Conservation (phyloP, 2,888 invertebrate species). For the Aspidiotus rigidus region DNA sequence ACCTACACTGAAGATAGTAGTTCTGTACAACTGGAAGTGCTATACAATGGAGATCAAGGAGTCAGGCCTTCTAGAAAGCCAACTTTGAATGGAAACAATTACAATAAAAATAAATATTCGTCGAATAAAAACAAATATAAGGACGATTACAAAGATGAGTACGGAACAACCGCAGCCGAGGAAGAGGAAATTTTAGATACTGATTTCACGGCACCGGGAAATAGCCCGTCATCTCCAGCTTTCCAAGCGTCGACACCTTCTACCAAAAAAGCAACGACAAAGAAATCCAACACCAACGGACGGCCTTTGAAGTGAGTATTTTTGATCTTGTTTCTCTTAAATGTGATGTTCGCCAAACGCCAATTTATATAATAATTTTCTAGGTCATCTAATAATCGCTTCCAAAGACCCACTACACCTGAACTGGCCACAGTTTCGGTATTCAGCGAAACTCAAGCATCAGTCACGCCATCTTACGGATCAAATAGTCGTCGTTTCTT, state of each 20-base stretch:
- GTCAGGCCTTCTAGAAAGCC: slow-evolving; percentile 47
- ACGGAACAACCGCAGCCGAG: slow-evolving; percentile 40
- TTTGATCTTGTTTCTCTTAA: background rate
- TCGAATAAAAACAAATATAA: slow-evolving; percentile 40
- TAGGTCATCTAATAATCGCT: slow-evolving; percentile 41
- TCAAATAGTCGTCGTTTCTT: slow-evolving; percentile 41
- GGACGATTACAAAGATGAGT: slow-evolving; percentile 40
- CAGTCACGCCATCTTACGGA: slow-evolving; percentile 39
- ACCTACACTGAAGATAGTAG: slow-evolving; percentile 51
- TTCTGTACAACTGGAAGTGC: slow-evolving; percentile 47
- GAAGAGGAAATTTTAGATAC: slow-evolving; percentile 37
- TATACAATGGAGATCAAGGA: slow-evolving; percentile 35
- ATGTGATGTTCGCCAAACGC: background rate
- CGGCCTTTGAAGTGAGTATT: slow-evolving; percentile 33
- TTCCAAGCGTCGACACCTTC: slow-evolving; percentile 32
- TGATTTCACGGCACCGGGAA: slow-evolving; percentile 26
- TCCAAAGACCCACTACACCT: slow-evolving; percentile 46
- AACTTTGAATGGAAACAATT: slow-evolving; percentile 31
- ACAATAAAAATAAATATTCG: slow-evolving; percentile 32
- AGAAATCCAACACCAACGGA: slow-evolving; percentile 36
- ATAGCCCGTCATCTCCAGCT: slow-evolving; percentile 26
- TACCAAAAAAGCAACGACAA: slow-evolving; percentile 36
- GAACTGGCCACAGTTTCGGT: slow-evolving; percentile 58
- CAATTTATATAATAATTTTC: background rate
- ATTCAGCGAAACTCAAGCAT: slow-evolving; percentile 53